Evolutionary conservation across 2,888 invertebrate genomes (phyloP), one percentile per base, ranked within the genome.

Genomic region (Epistrophella euchroma): DNA sequence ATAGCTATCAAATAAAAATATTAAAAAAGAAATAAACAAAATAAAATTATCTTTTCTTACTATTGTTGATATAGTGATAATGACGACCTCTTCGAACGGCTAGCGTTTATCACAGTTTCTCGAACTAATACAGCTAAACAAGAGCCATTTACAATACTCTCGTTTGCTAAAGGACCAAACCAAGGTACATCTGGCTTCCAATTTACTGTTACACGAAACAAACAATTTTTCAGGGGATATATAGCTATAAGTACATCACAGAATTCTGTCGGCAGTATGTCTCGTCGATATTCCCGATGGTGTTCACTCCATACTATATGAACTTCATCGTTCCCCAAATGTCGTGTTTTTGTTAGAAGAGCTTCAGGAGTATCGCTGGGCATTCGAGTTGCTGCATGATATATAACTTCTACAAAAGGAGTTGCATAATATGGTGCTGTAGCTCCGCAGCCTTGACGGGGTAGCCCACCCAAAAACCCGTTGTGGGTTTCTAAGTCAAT

Each of bases 241-340:
- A 99, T 97, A 58, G 96, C 97, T 90, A 99, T 98, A 84, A 99
- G 95, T 88, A 99, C 98, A 94, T 99, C 99, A 92, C 99, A 99
- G 94, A 99, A 99, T 93, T 99, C 99, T 13, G 99, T 99, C 73
- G 99, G 98, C 91, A 99, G 96, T 89, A 99, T 98, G 91, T 98
- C 98, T 76, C 99, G 95, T 80, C 98, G 95, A 94, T 99, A 99
- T 91, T 98, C 98, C 87, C 98, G 95, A 92, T 95, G 95, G 93
- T 99, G 98, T 91, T 99, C 99, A 68, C 98, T 98, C 99, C 99
- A 99, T 37, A 99, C 98, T 88, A 99, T 98, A 92, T 99, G 99
- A 79, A 99, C 97, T 93, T 99, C 99, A 92, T 99, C 99, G 93
- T 99, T 99, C 60, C 99, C 99, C 88, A 99, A 94, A 93, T 99